Conservation (phyloP, 2,797 vertebrate species). For the Cirrhinus molitorella region DNA sequence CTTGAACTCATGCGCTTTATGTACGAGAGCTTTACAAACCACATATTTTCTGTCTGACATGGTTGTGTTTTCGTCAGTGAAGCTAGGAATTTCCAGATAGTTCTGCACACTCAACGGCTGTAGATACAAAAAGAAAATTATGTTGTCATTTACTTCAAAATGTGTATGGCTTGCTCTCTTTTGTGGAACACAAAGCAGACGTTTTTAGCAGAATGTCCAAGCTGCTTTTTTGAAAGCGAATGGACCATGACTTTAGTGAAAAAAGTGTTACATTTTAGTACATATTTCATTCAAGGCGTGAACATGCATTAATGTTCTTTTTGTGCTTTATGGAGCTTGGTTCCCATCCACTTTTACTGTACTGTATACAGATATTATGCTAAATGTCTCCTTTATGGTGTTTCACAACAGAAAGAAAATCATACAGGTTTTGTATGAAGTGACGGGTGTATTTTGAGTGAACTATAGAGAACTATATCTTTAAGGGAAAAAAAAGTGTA, state of each 20-base stretch:
- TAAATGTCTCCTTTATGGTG: neutral
- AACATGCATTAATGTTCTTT: neutral
- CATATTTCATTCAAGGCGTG: neutral
- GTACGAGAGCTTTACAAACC: neutral
- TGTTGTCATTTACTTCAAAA: neutral
- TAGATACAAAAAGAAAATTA: neutral
- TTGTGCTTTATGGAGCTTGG: neutral
- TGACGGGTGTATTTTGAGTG: neutral
- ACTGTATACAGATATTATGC: neutral
- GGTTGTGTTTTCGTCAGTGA: neutral
- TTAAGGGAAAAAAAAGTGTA: neutral
- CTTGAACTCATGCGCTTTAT: slow-evolving; percentile 30
- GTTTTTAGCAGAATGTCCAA: neutral
- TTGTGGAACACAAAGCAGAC: neutral
- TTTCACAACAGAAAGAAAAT: neutral
- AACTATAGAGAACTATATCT: neutral
- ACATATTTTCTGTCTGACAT: slow-evolving; percentile 4
- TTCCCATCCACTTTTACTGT: neutral
- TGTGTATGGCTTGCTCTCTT: neutral
- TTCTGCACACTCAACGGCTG: neutral
- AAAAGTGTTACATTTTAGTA: neutral
- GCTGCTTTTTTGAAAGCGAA: neutral
- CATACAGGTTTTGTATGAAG: neutral
- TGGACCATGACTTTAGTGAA: neutral
- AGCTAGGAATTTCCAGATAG: neutral